Evolutionary conservation across 2,888 invertebrate species (phyloP).

Genomic region (Sphaeridia pumilis): DNA sequence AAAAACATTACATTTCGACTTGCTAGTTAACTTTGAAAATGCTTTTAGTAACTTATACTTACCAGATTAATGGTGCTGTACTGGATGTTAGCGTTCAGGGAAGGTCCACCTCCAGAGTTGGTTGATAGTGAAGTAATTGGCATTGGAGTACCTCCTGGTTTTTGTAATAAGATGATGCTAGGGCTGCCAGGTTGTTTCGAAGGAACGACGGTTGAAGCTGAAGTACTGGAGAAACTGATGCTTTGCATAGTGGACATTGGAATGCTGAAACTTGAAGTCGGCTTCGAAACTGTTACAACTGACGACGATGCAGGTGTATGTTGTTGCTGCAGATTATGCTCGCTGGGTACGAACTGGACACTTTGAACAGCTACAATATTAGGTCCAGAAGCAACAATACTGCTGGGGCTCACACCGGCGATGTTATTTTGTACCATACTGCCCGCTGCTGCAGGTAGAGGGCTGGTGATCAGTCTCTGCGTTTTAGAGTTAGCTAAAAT

Average conservation of each 20-base stretch:
- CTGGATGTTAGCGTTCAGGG: not conserved
- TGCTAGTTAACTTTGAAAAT: too few species aligned
- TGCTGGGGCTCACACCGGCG: not conserved
- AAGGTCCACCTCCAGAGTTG: not conserved
- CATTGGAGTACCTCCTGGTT: slow-evolving; percentile 14
- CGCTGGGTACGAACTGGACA: not conserved
- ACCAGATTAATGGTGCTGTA: not conserved
- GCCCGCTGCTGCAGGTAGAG: not conserved
- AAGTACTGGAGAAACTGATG: slow-evolving; percentile 15
- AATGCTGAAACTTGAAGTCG: slow-evolving; percentile 3
- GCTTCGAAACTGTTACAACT: not conserved
- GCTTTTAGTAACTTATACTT: too few species aligned
- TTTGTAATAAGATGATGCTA: slow-evolving; percentile 32
- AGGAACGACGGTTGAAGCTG: too few species aligned
- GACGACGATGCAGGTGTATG: not conserved
- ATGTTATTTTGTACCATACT: not conserved
- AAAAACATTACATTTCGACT: too few species aligned
- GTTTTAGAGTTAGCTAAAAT: slow-evolving; percentile 30
- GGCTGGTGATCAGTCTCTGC: slow-evolving; percentile 23
- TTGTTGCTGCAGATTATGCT: not conserved
- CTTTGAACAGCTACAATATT: not conserved
- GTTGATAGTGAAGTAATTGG: not conserved
- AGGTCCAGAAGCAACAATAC: not conserved
- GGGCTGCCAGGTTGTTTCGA: too few species aligned
- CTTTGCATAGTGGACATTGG: slow-evolving; percentile 19